Percentiles rank a stretch among this genome's conserved stretches.
Evolutionary conservation across 2,797 vertebrate genomes (phyloP).

Genomic region (Dendrocincla fuliginosa): DNA sequence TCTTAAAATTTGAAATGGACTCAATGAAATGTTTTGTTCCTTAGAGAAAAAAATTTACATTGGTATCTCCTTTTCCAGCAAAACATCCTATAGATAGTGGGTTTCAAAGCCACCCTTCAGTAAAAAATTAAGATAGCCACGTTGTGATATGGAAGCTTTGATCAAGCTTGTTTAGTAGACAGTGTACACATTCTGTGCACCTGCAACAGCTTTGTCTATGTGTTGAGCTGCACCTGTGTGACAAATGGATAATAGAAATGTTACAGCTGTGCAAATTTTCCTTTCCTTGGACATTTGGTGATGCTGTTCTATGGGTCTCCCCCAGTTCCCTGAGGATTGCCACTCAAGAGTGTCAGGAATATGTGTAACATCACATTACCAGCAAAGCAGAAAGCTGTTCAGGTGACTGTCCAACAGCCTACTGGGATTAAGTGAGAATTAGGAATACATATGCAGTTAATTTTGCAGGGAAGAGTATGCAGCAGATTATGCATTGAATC

Average conservation of each 20-base stretch:
- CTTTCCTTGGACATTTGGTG: not conserved
- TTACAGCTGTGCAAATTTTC: not conserved
- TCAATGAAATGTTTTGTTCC: not conserved
- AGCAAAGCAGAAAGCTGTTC: not conserved
- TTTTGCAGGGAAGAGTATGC: not conserved
- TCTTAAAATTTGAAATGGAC: not conserved
- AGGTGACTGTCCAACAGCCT: too few relatives aligned
- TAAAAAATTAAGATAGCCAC: not conserved
- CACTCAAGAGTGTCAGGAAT: not conserved
- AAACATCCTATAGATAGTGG: not conserved
- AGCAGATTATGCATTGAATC: not conserved
- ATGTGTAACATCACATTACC: not conserved
- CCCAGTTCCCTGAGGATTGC: not conserved
- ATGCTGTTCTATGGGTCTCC: not conserved
- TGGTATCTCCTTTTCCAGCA: not conserved
- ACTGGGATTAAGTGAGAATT: not conserved
- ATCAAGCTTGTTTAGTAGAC: not conserved
- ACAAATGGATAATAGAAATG: not conserved
- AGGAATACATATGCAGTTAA: not conserved
- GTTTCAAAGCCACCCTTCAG: not conserved
- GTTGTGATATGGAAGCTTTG: not conserved
- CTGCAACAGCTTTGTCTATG: not conserved
- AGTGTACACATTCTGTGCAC: fast-evolving
- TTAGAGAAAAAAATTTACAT: fast-evolving
- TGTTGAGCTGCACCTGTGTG: not conserved